phyloP scores from a whole-genome alignment of 1,140 invertebrate genomes.

The Rhagoletis zephyria region DNA sequence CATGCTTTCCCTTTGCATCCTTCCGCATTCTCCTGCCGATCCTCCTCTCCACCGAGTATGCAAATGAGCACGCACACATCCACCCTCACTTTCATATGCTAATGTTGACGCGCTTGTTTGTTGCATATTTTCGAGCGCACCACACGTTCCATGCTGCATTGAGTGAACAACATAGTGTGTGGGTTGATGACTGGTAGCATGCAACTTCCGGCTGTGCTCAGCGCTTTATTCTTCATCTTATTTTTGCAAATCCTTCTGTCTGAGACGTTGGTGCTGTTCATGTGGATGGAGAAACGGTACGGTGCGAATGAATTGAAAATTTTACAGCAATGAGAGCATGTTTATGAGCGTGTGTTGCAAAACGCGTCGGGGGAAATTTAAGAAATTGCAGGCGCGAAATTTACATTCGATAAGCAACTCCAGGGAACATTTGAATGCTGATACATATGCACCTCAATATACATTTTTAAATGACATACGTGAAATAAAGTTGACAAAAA shows the following conservation, averaged over 20 bases:
- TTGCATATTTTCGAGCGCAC: neutral
- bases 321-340: neutral
- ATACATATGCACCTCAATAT: too few species aligned
- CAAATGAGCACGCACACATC: neutral
- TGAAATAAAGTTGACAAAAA: too few species aligned
- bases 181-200: constrained; percentile 16
- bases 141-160: neutral
- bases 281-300: neutral
- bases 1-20: too few species aligned
- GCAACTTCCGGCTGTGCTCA: neutral
- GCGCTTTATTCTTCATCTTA: neutral
- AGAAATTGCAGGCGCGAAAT: constrained; percentile 22
- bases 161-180: neutral
- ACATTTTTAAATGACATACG: too few species aligned
- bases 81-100: neutral
- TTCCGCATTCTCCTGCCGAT: too few species aligned
- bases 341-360: neutral
- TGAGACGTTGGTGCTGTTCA: neutral
- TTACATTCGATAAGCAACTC: neutral
- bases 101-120: constrained; percentile 1
- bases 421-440: too few species aligned
- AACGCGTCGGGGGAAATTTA: neutral
- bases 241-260: neutral
- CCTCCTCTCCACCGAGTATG: neutral
- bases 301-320: neutral